Evolutionary conservation across 2,797 vertebrate genomes (phyloP).

Genomic region (Meriones psammophilus): DNA sequence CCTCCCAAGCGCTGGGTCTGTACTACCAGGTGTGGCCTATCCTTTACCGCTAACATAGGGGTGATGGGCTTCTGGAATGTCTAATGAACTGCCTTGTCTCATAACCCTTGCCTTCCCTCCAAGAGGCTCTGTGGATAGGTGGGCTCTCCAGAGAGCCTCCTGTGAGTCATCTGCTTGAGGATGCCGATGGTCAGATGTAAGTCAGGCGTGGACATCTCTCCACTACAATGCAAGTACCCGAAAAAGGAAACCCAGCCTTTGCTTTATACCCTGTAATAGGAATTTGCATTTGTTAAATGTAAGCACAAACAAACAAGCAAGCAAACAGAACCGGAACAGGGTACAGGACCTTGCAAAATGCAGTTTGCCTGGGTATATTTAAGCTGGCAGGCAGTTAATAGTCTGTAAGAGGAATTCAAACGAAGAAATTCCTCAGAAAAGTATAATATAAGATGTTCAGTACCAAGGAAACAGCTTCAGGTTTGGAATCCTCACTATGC

Average conservation of each 20-base stretch:
- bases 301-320: neutral
- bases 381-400: neutral
- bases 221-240: neutral
- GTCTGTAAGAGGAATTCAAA: conserved; percentile 19
- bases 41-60: neutral
- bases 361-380: conserved; percentile 27
- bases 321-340: neutral
- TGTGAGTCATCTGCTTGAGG: neutral
- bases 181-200: neutral
- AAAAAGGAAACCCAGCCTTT: neutral
- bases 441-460: neutral
- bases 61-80: neutral
- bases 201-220: neutral
- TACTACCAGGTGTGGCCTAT: neutral
- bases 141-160: neutral
- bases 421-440: neutral
- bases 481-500: neutral
- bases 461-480: neutral
- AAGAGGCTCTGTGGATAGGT: no score
- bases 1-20: neutral
- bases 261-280: neutral
- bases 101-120: neutral
- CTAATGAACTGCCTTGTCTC: neutral
- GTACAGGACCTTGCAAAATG: conserved; percentile 6
- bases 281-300: neutral